Evolutionary conservation across 2,797 vertebrate species (phyloP).

Genomic region (Gadopsis bispinosus): DNA sequence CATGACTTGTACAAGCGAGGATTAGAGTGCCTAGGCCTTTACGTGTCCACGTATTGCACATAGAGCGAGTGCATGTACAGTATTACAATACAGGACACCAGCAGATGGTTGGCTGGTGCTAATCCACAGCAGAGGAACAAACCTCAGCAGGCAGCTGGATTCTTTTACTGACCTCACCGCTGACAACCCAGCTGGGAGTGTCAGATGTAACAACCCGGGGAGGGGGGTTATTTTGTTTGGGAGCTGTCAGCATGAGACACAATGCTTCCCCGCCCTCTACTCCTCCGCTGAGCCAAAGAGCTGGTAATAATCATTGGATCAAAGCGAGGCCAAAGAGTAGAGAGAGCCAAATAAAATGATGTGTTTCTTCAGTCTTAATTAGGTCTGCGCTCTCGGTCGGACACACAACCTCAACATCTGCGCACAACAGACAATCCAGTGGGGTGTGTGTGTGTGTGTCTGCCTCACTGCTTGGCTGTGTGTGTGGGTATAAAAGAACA

Average conservation of each 20-base stretch:
- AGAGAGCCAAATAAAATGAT: constrained; percentile 78
- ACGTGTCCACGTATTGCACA: constrained; percentile 23
- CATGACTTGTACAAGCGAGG: constrained; percentile 28
- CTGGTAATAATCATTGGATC: constrained; percentile 83
- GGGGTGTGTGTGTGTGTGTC: constrained; percentile 24
- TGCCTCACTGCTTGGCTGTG: constrained; percentile 35
- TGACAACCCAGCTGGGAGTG: constrained; percentile 80
- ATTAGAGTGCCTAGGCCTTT: constrained; percentile 6
- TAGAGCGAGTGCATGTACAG: constrained; percentile 41
- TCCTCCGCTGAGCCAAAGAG: constrained; percentile 69
- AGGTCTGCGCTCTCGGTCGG: constrained; percentile 63
- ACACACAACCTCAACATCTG: constrained; percentile 71
- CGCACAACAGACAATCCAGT: constrained; percentile 65
- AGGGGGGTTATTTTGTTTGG: constrained; percentile 78
- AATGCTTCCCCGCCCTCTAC: constrained; percentile 69
- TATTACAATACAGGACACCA: constrained; percentile 50
- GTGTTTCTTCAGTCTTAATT: constrained; percentile 79
- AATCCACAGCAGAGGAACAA: constrained; percentile 69
- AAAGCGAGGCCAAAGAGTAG: constrained; percentile 69
- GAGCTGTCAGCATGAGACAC: constrained; percentile 80
- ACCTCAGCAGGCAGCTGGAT: constrained; percentile 75
- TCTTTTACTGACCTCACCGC: constrained; percentile 80
- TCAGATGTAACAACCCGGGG: constrained; percentile 75
- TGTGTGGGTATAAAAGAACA: constrained; percentile 31
- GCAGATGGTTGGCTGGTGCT: constrained; percentile 74